phyloP scores from a whole-genome alignment of 2,888 invertebrate genomes.

The Euproctis similis region DNA sequence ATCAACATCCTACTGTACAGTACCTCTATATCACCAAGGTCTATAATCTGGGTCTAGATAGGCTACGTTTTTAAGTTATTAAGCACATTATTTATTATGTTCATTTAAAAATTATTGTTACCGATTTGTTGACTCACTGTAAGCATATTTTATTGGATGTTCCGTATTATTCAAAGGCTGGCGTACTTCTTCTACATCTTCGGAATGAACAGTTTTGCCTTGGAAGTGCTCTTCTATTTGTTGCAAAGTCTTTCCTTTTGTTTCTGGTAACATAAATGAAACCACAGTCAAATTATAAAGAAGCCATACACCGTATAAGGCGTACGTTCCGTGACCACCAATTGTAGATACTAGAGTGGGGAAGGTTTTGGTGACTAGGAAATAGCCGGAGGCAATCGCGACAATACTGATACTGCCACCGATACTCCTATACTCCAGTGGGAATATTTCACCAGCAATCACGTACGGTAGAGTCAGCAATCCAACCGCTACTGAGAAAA shows the following conservation, averaged over 20 bases:
- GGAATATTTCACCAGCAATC: conserved; percentile 80
- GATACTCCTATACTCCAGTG: conserved; percentile 71
- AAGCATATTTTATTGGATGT: conserved; percentile 8
- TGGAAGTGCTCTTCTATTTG: conserved; percentile 77
- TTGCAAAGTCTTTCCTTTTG: conserved; percentile 77
- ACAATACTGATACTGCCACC: conserved; percentile 76
- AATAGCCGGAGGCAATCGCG: conserved; percentile 71
- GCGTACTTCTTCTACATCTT: conserved; percentile 23
- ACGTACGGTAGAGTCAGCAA: conserved; percentile 78
- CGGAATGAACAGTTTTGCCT: conserved; percentile 24
- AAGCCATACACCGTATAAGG: conserved; percentile 66
- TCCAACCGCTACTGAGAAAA: conserved; percentile 69
- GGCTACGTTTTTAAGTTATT: conserved; percentile 10
- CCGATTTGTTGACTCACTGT: conserved; percentile 3
- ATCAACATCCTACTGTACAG: too few relatives aligned
- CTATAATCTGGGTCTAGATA: too few relatives aligned
- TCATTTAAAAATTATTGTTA: too few relatives aligned
- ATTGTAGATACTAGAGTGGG: conserved; percentile 61
- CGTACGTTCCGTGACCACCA: conserved; percentile 70
- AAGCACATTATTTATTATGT: too few relatives aligned
- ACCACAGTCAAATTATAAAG: conserved; percentile 62
- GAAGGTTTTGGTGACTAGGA: conserved; percentile 76
- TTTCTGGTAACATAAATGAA: conserved; percentile 77
- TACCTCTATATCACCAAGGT: too few relatives aligned
- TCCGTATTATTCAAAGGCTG: conserved; percentile 16